Evolutionary conservation across 2,797 vertebrate genomes (phyloP).

Genomic region (Hoplostethus mediterraneus): DNA sequence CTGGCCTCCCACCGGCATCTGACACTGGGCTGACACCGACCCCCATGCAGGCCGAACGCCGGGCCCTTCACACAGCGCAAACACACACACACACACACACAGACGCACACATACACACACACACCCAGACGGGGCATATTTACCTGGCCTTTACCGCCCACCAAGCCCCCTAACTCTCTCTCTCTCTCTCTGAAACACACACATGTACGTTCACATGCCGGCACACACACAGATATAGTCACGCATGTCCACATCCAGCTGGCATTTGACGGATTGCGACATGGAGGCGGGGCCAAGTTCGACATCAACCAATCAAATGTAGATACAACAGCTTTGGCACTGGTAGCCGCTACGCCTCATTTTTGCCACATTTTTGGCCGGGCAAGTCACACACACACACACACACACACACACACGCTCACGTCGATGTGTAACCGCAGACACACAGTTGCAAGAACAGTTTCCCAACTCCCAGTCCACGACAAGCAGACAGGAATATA

Average conservation of each 20-base stretch:
- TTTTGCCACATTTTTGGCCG: too few species aligned
- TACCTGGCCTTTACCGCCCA: slow-evolving; percentile 28
- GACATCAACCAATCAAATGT: too few species aligned
- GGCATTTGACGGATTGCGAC: not conserved
- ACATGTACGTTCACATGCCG: not conserved
- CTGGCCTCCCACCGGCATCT: slow-evolving; percentile 24
- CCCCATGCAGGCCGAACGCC: slow-evolving; percentile 11
- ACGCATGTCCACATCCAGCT: not conserved
- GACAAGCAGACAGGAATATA: not conserved
- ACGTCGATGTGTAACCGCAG: too few species aligned
- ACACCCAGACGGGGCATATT: not conserved
- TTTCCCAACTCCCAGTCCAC: too few species aligned
- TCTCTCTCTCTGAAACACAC: not conserved
- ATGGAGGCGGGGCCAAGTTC: not conserved
- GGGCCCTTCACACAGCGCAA: not conserved
- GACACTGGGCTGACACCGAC: slow-evolving; percentile 51
- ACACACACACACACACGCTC: too few species aligned
- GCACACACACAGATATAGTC: slow-evolving; percentile 11
- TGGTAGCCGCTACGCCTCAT: too few species aligned
- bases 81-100: too few species aligned
- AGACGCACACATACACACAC: not conserved
- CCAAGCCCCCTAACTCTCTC: not conserved
- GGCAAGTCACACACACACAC: too few species aligned
- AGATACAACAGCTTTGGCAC: too few species aligned
- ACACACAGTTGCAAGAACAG: too few species aligned